A percentile compares a stretch with the other conserved stretches of the same genome.
These are phyloP conservation scores for Cyphomyrmex costatus DNA, from an alignment of 1,140 invertebrate genomes.

Conservation along the genomic window DNA sequence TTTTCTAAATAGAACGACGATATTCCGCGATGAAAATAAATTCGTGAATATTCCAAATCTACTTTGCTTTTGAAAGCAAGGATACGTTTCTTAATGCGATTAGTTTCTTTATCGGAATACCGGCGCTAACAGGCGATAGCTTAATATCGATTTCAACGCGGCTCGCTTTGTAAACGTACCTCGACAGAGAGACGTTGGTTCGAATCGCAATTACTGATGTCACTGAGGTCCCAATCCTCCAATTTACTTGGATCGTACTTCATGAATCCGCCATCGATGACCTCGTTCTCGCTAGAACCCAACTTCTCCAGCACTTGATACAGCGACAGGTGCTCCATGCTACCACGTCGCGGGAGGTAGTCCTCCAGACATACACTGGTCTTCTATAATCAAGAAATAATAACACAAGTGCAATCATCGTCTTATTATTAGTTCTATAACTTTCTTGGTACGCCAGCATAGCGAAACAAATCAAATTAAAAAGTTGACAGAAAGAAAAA, in stretches of 20 bases:
- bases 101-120: constrained; percentile 20
- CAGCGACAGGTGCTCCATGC: constrained; percentile 83
- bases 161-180: constrained; percentile 58
- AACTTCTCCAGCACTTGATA: constrained; percentile 82
- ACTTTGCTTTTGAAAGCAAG: neutral
- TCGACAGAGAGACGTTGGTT: constrained; percentile 53
- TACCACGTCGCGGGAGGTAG: constrained; percentile 83
- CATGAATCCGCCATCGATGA: constrained; percentile 74
- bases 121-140: neutral
- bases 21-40: neutral
- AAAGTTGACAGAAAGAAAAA: neutral
- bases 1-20: neutral
- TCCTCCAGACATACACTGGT: constrained; percentile 79
- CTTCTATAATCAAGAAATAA: constrained; percentile 65
- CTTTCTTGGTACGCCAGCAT: neutral
- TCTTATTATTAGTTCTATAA: neutral
- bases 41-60: neutral
- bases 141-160: constrained; percentile 61
- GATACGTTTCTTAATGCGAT: constrained; percentile 15
- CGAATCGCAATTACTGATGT: constrained; percentile 82
- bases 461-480: neutral
- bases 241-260: constrained; percentile 85
- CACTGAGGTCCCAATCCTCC: constrained; percentile 84
- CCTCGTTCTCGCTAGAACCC: constrained; percentile 70
- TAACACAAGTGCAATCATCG: constrained; percentile 27